Evolutionary conservation across 2,113 vertebrate genomes (phyloP).

Genomic region (Lota lota): DNA sequence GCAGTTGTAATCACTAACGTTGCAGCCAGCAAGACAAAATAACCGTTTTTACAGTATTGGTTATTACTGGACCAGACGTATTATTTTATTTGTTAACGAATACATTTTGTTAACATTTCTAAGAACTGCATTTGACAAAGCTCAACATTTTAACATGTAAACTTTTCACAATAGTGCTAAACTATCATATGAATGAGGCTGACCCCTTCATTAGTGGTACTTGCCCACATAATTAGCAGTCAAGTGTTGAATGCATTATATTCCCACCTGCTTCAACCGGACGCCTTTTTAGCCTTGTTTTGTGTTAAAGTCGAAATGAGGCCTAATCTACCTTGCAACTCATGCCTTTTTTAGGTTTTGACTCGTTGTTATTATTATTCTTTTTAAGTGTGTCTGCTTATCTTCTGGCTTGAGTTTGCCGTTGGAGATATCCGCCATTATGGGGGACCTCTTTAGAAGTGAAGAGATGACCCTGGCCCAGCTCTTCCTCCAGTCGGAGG

Average conservation of each 20-base stretch:
- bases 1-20: too few relatives aligned
- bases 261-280: not conserved
- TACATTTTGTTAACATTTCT: not conserved
- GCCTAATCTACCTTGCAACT: too few relatives aligned
- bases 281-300: not conserved
- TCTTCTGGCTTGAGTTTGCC: too few relatives aligned
- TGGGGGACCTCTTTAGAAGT: constrained; percentile 96
- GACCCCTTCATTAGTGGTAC: too few relatives aligned
- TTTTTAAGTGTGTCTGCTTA: too few relatives aligned
- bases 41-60: not conserved
- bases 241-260: constrained; percentile 10
- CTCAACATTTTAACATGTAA: not conserved
- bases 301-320: not conserved
- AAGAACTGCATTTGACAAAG: not conserved
- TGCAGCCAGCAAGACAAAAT: too few relatives aligned
- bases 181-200: not conserved
- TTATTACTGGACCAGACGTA: not conserved
- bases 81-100: not conserved
- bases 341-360: too few relatives aligned
- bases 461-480: constrained; percentile 98
- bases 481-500: constrained; percentile 96
- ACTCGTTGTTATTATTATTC: too few relatives aligned
- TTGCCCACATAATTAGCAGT: too few relatives aligned
- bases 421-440: constrained; percentile 53
- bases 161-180: not conserved